Conservation (phyloP, 2,797 vertebrate genomes). For the Pseudochromis fuscus region DNA sequence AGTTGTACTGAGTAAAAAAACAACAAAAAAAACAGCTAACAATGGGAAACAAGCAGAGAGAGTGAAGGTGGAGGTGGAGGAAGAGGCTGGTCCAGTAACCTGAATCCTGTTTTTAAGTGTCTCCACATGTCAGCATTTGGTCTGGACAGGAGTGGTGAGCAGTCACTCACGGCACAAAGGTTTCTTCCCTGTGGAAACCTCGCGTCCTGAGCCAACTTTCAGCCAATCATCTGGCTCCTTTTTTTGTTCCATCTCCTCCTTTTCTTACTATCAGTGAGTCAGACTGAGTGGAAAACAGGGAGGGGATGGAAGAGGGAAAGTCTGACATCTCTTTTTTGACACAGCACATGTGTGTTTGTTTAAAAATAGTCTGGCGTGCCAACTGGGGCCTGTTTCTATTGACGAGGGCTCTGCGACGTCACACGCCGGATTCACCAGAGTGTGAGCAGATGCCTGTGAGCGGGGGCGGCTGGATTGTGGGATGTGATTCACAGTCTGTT, state of each 20-base stretch:
- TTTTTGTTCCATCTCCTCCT: constrained; percentile 43
- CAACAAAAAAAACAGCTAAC: not conserved
- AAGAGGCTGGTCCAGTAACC: constrained; percentile 68
- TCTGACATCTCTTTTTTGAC: constrained; percentile 79
- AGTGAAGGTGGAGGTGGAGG: constrained; percentile 38
- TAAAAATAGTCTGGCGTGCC: constrained; percentile 71
- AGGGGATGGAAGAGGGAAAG: constrained; percentile 72
- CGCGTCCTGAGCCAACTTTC: constrained; percentile 31
- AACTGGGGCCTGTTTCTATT: constrained; percentile 53
- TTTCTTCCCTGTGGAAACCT: constrained; percentile 72
- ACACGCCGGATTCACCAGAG: constrained; percentile 49
- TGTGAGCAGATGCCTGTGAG: constrained; percentile 59
- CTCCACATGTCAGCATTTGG: constrained; percentile 74
- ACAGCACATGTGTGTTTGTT: constrained; percentile 79
- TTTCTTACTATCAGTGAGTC: constrained; percentile 78
- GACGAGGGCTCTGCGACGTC: constrained; percentile 56
- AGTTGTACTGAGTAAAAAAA: no score
- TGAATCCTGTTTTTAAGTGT: constrained; percentile 75
- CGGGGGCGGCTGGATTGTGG: constrained; percentile 46
- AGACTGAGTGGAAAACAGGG: constrained; percentile 70
- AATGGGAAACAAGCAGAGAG: constrained; percentile 24
- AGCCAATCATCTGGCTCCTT: constrained; percentile 44
- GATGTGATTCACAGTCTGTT: constrained; percentile 67
- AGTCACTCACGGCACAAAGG: constrained; percentile 45
- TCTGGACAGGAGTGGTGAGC: constrained; percentile 57